phyloP scores from a whole-genome alignment of 2,113 vertebrate genomes.

The Paracanthobrama guichenoti region DNA sequence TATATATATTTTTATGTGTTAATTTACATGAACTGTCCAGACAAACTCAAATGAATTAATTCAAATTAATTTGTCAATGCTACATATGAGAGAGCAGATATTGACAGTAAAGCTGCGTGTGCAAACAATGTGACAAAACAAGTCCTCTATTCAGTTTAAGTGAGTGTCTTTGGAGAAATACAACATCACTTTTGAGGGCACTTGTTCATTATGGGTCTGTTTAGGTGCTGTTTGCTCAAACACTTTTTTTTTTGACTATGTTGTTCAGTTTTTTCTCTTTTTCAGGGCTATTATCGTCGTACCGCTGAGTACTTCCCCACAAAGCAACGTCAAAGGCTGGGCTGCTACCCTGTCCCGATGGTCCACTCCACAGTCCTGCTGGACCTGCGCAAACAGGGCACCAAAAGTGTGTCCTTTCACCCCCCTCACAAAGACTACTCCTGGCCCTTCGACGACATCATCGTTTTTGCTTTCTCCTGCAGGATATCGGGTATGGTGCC shows the following conservation, averaged over 20 bases:
- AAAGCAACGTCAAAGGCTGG: slow-evolving; percentile 83
- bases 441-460: slow-evolving; percentile 96
- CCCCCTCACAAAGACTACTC: slow-evolving; percentile 90
- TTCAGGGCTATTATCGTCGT: slow-evolving; percentile 91
- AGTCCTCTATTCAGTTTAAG: background rate
- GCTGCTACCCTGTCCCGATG: slow-evolving; percentile 91
- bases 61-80: background rate
- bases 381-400: slow-evolving; percentile 82
- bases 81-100: too few species aligned
- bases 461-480: slow-evolving; percentile 91
- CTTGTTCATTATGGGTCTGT: background rate
- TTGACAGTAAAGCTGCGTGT: background rate
- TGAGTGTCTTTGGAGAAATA: background rate
- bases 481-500: slow-evolving; percentile 79
- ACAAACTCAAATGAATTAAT: background rate
- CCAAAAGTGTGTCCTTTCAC: slow-evolving; percentile 82
- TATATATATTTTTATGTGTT: background rate
- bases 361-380: slow-evolving; percentile 90
- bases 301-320: slow-evolving; percentile 95
- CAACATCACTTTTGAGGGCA: background rate
- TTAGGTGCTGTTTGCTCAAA: background rate
- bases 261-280: background rate
- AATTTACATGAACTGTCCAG: background rate
- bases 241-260: background rate
- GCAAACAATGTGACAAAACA: background rate